Evolutionary conservation across 2,888 invertebrate genomes (phyloP).

Genomic region (Xiphydria camelus): DNA sequence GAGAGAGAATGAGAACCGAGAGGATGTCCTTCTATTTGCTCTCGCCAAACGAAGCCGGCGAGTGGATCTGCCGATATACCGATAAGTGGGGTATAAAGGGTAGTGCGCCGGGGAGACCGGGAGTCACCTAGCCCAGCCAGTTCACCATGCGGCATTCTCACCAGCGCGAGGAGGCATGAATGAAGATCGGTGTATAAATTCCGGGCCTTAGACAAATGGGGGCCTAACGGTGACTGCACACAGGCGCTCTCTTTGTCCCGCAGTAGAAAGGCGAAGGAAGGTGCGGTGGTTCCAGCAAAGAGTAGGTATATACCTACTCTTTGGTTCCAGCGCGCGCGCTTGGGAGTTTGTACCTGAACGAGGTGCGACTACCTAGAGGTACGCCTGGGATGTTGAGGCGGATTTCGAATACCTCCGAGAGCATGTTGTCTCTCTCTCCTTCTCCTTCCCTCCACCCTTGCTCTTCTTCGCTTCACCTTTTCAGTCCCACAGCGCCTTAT

Average conservation of each 20-base stretch:
- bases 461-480: neutral
- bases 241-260: slow-evolving; percentile 33
- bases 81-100: slow-evolving; percentile 32
- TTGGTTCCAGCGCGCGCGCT: too few species aligned
- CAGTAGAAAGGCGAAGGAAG: too few species aligned
- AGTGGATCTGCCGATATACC: slow-evolving; percentile 28
- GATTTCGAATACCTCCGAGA: too few species aligned
- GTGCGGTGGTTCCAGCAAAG: too few species aligned
- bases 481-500: neutral
- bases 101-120: too few species aligned
- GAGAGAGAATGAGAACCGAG: neutral
- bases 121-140: too few species aligned
- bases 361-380: neutral
- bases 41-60: slow-evolving; percentile 19
- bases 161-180: too few species aligned
- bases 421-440: neutral
- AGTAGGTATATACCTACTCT: too few species aligned
- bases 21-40: slow-evolving; percentile 17
- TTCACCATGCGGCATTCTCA: too few species aligned
- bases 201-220: too few species aligned
- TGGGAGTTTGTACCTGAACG: neutral
- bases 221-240: slow-evolving; percentile 37
- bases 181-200: too few species aligned
- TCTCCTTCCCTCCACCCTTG: neutral
- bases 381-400: too few species aligned